phyloP scores from a whole-genome alignment of 2,888 invertebrate species.

The Plutella xylostella region DNA sequence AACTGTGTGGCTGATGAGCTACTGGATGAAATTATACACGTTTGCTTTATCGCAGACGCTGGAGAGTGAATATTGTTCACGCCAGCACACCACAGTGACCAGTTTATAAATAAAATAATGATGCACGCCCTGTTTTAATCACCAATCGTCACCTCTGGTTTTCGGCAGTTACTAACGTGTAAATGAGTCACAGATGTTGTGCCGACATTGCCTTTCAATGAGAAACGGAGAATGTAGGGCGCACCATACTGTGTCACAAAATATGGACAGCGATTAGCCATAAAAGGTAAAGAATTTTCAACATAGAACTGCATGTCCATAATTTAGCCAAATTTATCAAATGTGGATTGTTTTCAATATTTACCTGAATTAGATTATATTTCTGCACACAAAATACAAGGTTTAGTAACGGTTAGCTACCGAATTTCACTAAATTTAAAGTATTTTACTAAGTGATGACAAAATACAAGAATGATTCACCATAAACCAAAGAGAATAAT shows the following conservation, averaged over 20 bases:
- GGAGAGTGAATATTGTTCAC: too few species aligned
- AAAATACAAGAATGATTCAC: too few species aligned
- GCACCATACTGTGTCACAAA: not conserved
- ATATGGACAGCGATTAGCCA: not conserved
- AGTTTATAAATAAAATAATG: constrained; percentile 30
- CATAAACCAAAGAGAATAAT: too few species aligned
- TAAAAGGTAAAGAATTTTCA: not conserved
- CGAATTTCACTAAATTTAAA: constrained; percentile 14
- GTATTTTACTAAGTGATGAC: not conserved
- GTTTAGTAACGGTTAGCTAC: constrained; percentile 17
- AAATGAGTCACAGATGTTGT: constrained; percentile 33
- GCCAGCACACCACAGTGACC: too few species aligned
- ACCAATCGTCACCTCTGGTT: constrained; percentile 27
- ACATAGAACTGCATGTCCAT: not conserved
- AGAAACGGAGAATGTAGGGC: constrained; percentile 19
- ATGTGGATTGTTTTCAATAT: not conserved
- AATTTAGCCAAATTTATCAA: not conserved
- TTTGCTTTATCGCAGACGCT: too few species aligned
- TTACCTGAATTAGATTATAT: too few species aligned
- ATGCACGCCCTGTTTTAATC: constrained; percentile 24
- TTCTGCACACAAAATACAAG: too few species aligned
- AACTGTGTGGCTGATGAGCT: too few species aligned
- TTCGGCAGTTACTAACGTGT: constrained; percentile 30
- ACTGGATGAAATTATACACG: too few species aligned
- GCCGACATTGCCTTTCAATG: constrained; percentile 21